These are phyloP conservation scores for Melipona beecheii DNA, from an alignment of 2,888 invertebrate genomes.

Conservation along the genomic window DNA sequence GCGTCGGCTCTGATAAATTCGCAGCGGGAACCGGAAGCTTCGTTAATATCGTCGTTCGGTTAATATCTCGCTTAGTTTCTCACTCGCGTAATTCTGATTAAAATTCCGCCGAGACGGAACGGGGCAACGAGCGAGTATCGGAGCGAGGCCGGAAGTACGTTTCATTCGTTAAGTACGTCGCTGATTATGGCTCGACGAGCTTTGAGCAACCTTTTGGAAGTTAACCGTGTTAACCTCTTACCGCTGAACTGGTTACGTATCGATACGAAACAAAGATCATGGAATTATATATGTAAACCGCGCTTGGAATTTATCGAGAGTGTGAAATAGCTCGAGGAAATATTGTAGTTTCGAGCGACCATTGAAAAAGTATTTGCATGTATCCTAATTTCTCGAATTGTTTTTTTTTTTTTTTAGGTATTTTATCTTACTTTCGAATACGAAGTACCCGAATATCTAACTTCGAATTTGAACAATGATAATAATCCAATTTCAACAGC, in stretches of 20 bases:
- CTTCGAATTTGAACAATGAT: too few species aligned
- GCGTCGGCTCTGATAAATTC: constrained; percentile 24
- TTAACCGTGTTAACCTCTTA: neutral
- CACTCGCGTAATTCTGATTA: neutral
- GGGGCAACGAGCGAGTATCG: neutral
- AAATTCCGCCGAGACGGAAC: neutral
- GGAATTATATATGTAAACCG: neutral
- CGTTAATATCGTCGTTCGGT: neutral
- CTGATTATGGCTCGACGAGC: neutral
- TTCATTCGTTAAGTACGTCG: neutral
- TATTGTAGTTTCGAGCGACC: neutral
- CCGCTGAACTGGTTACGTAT: neutral
- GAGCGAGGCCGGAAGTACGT: neutral
- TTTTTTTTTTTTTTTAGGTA: too few species aligned
- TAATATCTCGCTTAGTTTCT: constrained; percentile 17
- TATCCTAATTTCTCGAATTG: neutral
- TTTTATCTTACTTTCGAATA: too few species aligned
- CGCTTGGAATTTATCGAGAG: too few species aligned
- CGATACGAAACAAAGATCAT: neutral
- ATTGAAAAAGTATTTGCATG: neutral
- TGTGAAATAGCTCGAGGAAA: too few species aligned
- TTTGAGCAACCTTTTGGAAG: neutral
- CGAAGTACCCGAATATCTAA: too few species aligned
- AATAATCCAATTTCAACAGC: too few species aligned
- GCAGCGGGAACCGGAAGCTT: neutral